Conservation (phyloP, 2,888 invertebrate species). For the Cataglyphis albicans region DNA sequence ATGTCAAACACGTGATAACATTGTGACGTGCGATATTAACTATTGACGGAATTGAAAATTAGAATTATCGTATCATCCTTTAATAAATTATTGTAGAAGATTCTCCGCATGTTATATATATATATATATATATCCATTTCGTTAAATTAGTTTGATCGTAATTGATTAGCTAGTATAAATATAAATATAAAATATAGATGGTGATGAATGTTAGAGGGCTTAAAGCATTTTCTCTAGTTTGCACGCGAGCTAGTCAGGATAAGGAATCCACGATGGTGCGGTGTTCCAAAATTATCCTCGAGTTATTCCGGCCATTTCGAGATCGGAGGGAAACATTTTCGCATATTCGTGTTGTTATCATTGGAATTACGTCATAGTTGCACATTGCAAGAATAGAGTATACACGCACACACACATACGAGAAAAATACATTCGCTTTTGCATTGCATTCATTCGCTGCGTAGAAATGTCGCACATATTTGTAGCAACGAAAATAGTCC, state of each 20-base stretch:
- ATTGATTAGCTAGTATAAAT: neutral
- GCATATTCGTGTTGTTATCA: conserved; percentile 8
- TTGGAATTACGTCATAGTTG: neutral
- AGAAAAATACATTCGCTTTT: neutral
- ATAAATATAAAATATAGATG: neutral
- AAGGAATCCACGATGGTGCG: conserved; percentile 41
- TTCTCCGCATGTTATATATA: too few species aligned
- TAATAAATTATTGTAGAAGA: neutral
- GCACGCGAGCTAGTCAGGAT: conserved; percentile 6
- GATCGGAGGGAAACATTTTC: conserved; percentile 1
- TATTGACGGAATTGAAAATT: neutral
- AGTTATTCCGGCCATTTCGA: conserved; percentile 45
- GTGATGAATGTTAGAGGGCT: neutral
- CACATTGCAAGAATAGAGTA: neutral
- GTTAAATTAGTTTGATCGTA: neutral
- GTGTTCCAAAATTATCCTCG: conserved; percentile 50
- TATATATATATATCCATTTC: too few species aligned
- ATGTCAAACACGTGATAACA: neutral
- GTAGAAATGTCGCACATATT: neutral
- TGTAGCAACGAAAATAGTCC: conserved; percentile 10
- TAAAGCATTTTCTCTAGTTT: neutral
- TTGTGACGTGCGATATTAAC: neutral
- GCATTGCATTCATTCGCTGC: neutral
- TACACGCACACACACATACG: too few species aligned
- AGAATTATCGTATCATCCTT: neutral